Evolutionary conservation across 2,797 vertebrate species (phyloP), one percentile per base, ranked within the genome.

Genomic region (Arvicola amphibius): DNA sequence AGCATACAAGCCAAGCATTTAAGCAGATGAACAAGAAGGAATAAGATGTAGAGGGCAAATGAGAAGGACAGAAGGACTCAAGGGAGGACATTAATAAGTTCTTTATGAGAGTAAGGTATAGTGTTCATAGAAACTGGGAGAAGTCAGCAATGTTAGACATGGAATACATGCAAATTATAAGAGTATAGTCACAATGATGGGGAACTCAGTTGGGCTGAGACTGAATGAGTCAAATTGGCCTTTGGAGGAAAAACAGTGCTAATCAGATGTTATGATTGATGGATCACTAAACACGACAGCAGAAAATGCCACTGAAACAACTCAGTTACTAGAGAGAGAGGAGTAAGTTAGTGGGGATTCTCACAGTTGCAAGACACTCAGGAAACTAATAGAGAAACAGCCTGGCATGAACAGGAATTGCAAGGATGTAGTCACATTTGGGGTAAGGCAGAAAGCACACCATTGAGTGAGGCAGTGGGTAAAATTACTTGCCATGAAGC

Each of bases 11-110:
- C 40, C 88, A 40, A 97, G 93, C 59, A 84, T 77, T 91, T 63
- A 90, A 97, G 86, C 51, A 97, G 81, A 93, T 94, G 73, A 96
- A 88, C 40, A 34, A 92, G 90, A 88, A 85, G 73, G 21, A 94
- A 37, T 69, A 91, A 89, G 81, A 96, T 4, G 4, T 23, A 88
- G 43, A 94, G 76, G 83, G 34, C 79, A 95, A 56, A 73, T n/a
- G 84, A 95, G 83, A 93, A 95, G 46, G 85, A 97, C 78, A 96
- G 77, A 96, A 56, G 63, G 88, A 40, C 95, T 94, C 2, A 0
- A 34, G 29, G 73, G 37, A 95, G 29, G 78, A 92, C 65, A 91
- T 69, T 77, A 89, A 80, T 74, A 92, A 90, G 67, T 80, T 94
- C 61, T 63, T 92, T 97, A 65, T 11, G 12, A 84, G 51, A 71